Conservation (phyloP, 2,797 vertebrate species). For the Cyclopterus lumpus region DNA sequence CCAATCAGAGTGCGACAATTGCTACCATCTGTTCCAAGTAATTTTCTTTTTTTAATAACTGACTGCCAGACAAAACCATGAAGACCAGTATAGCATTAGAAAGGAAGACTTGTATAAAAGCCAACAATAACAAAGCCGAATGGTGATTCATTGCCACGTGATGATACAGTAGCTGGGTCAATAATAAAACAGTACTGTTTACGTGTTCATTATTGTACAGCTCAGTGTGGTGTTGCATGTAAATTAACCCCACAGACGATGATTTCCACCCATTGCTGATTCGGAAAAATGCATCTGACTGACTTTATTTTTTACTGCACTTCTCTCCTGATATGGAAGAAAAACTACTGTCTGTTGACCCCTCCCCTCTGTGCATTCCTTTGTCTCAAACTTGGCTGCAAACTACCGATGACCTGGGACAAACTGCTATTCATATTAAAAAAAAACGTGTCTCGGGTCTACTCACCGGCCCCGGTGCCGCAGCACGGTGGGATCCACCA, state of each 20-base stretch:
- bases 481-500: slow-evolving; percentile 99
- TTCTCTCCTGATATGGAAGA: background rate
- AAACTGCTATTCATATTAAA: background rate
- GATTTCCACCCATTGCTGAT: background rate
- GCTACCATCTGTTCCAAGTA: slow-evolving; percentile 36
- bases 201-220: background rate
- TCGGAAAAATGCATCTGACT: accelerated
- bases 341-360: background rate
- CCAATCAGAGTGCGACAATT: slow-evolving; percentile 64
- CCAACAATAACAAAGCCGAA: slow-evolving; percentile 39
- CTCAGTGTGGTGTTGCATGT: accelerated
- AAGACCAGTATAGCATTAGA: slow-evolving; percentile 19
- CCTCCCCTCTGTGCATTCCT: slow-evolving; percentile 44
- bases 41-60: slow-evolving; percentile 10
- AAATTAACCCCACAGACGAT: background rate
- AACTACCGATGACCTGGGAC: slow-evolving; percentile 13
- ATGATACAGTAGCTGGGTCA: background rate
- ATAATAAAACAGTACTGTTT: accelerated
- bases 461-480: slow-evolving; percentile 96
- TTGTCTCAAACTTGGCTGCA: slow-evolving; percentile 50
- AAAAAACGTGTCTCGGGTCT: background rate
- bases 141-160: slow-evolving; percentile 22
- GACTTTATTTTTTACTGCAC: no score
- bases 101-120: slow-evolving; percentile 46
- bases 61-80: slow-evolving; percentile 54